A percentile compares a stretch with the other conserved stretches of the same genome.
These are phyloP conservation scores for Drosophila atroscutellata DNA, from an alignment of 2,888 invertebrate genomes.

Conservation along the genomic window DNA sequence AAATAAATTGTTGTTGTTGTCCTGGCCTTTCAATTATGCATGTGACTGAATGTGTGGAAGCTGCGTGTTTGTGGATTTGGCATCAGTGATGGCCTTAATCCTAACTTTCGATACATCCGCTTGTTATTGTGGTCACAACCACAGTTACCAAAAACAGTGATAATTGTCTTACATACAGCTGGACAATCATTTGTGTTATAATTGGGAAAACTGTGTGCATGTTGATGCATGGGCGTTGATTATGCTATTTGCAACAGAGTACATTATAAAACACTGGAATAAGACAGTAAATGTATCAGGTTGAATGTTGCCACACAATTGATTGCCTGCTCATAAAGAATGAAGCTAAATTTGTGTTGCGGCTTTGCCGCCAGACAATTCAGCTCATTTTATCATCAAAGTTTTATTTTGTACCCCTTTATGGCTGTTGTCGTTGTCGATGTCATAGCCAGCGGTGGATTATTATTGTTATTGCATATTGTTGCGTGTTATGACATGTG, in stretches of 20 bases:
- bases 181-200: slow-evolving; percentile 22
- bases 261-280: not conserved
- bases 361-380: slow-evolving; percentile 15
- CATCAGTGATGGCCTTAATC: not conserved
- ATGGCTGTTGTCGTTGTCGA: slow-evolving; percentile 35
- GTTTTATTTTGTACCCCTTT: slow-evolving; percentile 40
- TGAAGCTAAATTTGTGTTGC: not conserved
- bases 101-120: not conserved
- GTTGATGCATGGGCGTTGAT: slow-evolving; percentile 27
- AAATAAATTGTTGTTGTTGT: slow-evolving; percentile 12
- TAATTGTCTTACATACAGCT: slow-evolving; percentile 44
- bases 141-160: slow-evolving; percentile 5
- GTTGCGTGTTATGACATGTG: slow-evolving; percentile 64
- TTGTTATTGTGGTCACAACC: slow-evolving; percentile 9
- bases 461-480: slow-evolving; percentile 76
- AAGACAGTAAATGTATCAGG: slow-evolving; percentile 19
- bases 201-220: slow-evolving; percentile 3
- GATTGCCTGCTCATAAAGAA: slow-evolving; percentile 1
- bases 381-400: slow-evolving; percentile 62
- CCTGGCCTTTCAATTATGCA: slow-evolving; percentile 44
- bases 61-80: slow-evolving; percentile 38
- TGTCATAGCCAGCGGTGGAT: slow-evolving; percentile 45
- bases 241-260: not conserved
- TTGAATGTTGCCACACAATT: slow-evolving; percentile 8
- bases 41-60: slow-evolving; percentile 17